These are phyloP conservation scores for Betta splendens DNA, from an alignment of 2,797 vertebrate species.

Conservation along the genomic window DNA sequence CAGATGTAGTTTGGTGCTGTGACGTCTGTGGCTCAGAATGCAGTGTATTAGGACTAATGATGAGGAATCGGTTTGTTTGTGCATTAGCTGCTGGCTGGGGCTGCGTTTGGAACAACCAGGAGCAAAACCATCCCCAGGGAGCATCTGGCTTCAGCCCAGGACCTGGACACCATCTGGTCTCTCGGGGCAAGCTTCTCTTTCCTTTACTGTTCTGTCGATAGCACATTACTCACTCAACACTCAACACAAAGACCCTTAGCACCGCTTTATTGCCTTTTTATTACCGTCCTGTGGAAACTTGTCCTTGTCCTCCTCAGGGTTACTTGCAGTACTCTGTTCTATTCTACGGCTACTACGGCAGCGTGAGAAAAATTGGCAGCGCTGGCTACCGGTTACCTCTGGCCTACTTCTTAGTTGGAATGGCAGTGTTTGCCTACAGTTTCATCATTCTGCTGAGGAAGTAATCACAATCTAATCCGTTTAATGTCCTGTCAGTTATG, in stretches of 20 bases:
- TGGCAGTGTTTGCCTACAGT: conserved; percentile 98
- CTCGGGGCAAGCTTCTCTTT: conserved; percentile 87
- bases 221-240: conserved; percentile 24
- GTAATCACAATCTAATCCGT: conserved; percentile 82
- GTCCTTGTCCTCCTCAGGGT: conserved; percentile 80
- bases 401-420: conserved; percentile 97
- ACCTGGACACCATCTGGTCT: conserved; percentile 98
- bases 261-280: conserved; percentile 30
- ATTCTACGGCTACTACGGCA: conserved; percentile 96
- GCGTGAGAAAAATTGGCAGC: conserved; percentile 89
- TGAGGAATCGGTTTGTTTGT: conserved; percentile 31
- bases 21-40: conserved; percentile 2
- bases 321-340: conserved; percentile 97
- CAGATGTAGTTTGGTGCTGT: neutral
- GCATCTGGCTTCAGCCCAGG: conserved; percentile 88
- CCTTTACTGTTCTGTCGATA: conserved; percentile 49
- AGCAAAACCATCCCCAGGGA: conserved; percentile 94
- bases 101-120: conserved; percentile 89
- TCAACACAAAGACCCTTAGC: conserved; percentile 25
- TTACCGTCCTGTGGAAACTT: conserved; percentile 1
- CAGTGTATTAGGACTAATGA: too few relatives aligned
- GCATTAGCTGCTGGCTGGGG: conserved; percentile 89
- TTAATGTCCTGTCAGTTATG: too few relatives aligned
- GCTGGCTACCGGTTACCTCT: conserved; percentile 93
- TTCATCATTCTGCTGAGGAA: conserved; percentile 96